Conservation (phyloP, 37 sponge, comb jelly and placozoan genomes). For the Halichondria panicea region DNA sequence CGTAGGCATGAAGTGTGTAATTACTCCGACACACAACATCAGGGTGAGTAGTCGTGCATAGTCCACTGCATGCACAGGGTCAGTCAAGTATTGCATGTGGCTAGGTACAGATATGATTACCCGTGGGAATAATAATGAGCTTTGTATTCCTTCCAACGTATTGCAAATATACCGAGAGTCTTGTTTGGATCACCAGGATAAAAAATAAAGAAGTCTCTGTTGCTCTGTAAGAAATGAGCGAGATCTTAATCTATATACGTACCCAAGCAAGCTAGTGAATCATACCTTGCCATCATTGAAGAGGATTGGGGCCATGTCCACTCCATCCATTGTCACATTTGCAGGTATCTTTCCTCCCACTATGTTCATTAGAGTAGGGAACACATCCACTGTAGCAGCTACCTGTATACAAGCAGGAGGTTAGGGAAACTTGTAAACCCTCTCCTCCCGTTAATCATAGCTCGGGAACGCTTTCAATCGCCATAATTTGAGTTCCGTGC, state of each 20-base stretch:
- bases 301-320: slow-evolving; percentile 79
- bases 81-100: too few species aligned
- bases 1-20: slow-evolving; percentile 9
- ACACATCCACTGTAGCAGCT: slow-evolving; percentile 78
- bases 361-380: slow-evolving; percentile 55
- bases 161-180: slow-evolving; percentile 56
- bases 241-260: too few species aligned
- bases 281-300: slow-evolving; percentile 51
- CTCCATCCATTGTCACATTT: slow-evolving; percentile 63
- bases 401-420: too few species aligned
- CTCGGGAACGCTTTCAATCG: too few species aligned
- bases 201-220: slow-evolving; percentile 65
- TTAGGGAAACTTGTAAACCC: too few species aligned
- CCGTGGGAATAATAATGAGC: slow-evolving; percentile 74
- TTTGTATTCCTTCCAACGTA: slow-evolving; percentile 78
- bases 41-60: slow-evolving; percentile 55
- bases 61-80: slow-evolving; percentile 17
- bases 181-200: slow-evolving; percentile 37
- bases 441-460: too few species aligned
- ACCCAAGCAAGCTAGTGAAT: neutral
- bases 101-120: slow-evolving; percentile 3
- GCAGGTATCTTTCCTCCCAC: slow-evolving; percentile 25
- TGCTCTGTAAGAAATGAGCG: slow-evolving; percentile 18
- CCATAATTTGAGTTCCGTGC: too few species aligned
- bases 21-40: slow-evolving; percentile 64